These are phyloP conservation scores for Apodemia duryi DNA, from an alignment of 2,888 invertebrate genomes.

Conservation along the genomic window DNA sequence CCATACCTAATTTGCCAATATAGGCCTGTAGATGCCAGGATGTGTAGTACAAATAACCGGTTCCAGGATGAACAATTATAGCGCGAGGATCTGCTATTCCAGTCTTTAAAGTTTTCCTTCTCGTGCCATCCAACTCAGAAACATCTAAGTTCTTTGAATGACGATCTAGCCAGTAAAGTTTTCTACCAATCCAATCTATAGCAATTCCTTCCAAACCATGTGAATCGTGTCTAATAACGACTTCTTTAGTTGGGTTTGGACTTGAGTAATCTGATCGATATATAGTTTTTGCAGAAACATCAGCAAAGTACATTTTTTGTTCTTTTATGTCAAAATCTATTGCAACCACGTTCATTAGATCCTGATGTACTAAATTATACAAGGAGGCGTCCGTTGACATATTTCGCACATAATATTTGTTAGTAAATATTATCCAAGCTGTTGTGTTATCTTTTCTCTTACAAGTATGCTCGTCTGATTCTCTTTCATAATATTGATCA, in stretches of 20 bases:
- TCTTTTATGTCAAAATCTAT: conserved; percentile 94
- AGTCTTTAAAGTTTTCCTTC: conserved; percentile 91
- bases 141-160: conserved; percentile 97
- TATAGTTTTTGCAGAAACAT: conserved; percentile 97
- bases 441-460: conserved; percentile 89
- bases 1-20: conserved; percentile 98
- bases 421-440: conserved; percentile 96
- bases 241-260: conserved; percentile 84
- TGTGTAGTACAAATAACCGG: conserved; percentile 95
- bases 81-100: conserved; percentile 96
- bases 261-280: conserved; percentile 84
- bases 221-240: conserved; percentile 94
- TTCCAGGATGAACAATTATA: conserved; percentile 95
- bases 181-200: conserved; percentile 97
- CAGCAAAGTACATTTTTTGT: conserved; percentile 95
- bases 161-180: conserved; percentile 97
- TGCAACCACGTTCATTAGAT: conserved; percentile 97
- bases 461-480: conserved; percentile 92
- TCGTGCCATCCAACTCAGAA: conserved; percentile 94
- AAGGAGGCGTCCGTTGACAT: conserved; percentile 93
- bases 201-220: conserved; percentile 98
- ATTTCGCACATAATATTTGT: conserved; percentile 98
- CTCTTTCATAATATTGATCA: conserved; percentile 92
- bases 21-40: conserved; percentile 98
- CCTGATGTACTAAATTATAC: conserved; percentile 94